Base-by-base conservation (phyloP, 1,140 invertebrate genomes). In the Chelonus insularis region DNA sequence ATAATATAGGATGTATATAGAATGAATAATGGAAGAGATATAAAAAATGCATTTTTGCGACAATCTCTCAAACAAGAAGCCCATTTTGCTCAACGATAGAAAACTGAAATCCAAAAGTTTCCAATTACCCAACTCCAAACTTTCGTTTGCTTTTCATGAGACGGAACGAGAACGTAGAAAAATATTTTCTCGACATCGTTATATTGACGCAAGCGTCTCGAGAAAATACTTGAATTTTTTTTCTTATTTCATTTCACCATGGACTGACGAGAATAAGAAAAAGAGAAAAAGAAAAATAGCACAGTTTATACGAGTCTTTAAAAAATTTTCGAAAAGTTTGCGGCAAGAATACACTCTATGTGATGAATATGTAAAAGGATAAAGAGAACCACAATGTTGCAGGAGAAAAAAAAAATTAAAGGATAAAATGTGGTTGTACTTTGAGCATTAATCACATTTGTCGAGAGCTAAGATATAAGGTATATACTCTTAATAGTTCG, bases 381-480 rank as follows among this genome's bases (percentile, higher is more conserved):
- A 37, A 37, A 37, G 2, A 37, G 12, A 12, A 9, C 12, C 8
- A 21, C 2, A 25, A 6, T 6, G 18, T 18, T 48, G 18, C 11
- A 14, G 11, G 2, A 21, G 7, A 21, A 34, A 51, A 34, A 4
- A 3, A 34, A 18, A 16, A 51, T 12, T 4, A 16, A 18, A 34
- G 1, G 9, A 7, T 4, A 9, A 34, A 34, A 51, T 32, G 25
- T 51, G 7, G 63, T 55, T 63, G 63, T 63, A 67, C 60, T 71
- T 68, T 64, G 55, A 47, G 36, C 54, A 18, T 67, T 70, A 71
- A 68, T 65, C 54, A 60, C 45, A 48, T 69, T 71, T 65, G n/a
- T 34, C 39, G 59, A 34, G 23, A 59, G 50, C 55, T 57, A 45
- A 43, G 64, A 45, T 57, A 61, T 52, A 25, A 60, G 36, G 36